Base-by-base conservation (phyloP, 2,113 vertebrate species). In the Nyctereutes procyonoides region DNA sequence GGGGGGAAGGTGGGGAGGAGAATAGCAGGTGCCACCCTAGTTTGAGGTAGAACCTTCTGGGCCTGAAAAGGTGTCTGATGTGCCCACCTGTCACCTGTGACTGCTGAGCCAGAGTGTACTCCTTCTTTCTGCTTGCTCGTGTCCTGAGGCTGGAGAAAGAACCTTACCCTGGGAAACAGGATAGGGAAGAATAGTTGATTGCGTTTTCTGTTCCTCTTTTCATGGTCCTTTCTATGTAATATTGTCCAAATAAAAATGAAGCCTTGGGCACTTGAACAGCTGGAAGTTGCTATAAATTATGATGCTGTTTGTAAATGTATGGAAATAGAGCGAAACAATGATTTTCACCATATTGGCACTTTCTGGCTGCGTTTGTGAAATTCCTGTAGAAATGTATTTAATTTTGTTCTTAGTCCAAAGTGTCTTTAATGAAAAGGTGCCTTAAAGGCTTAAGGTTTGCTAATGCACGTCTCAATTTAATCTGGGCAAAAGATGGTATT, bases 71-170 rank as follows among this genome's bases (percentile, higher is more conserved):
- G 79, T 74, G 16, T 86, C 84, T 71, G 62, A 43, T 63, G 8
- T 89, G 48, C 9, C 71, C 67, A 43, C 95, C 76, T 93, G 82
- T 93, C 85, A 83, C 96, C 94, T 96, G 93, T 58, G 62, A 48
- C 55, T 38, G 38, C 79, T 20, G 32, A 80, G 79, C n/a, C 10
- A 1, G 2, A 38, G 13, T 62, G 4, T 86, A 7, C 38, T 62
- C 48, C 67, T 62, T n/a, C 30, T 58, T 30, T 67, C 81, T 69
- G 24, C 24, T n/a, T 74, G 48, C 10, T 84, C 84, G 14, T 63
- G 22, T 73, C n/a, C 73, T 3, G 4, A 88, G 28, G 20, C 60
- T 76, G 56, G 71, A 83, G 81, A 91, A 81, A 79, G 38, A 74
- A 17, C 43, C 32, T 60, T 35, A 32, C 12, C 43, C n/a, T 63